These are phyloP conservation scores for human (Homo sapiens) DNA, from an alignment of 2,113 vertebrate genomes.

Conservation along the genomic window DNA sequence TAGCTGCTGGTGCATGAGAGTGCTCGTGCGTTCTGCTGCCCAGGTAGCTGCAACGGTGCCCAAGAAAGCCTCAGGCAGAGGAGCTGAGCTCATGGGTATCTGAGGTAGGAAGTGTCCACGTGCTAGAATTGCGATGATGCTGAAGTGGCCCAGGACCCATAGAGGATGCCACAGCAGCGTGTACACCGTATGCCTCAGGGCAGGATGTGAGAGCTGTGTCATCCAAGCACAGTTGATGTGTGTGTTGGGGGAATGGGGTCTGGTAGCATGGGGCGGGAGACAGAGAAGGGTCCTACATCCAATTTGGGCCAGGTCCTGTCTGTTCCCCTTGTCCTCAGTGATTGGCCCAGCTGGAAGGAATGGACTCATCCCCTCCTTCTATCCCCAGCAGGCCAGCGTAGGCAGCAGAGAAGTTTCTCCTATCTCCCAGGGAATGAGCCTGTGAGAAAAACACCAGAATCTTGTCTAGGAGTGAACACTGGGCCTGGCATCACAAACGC, in stretches of 20 bases:
- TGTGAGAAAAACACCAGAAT: not conserved
- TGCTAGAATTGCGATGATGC: not conserved
- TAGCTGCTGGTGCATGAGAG: not conserved
- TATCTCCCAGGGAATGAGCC: no score
- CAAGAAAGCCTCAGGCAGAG: not conserved
- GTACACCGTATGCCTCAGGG: fast-evolving
- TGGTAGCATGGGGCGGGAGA: not conserved
- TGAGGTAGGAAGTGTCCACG: no score
- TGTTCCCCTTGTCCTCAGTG: no score
- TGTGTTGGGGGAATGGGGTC: no score
- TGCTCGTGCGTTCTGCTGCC: not conserved
- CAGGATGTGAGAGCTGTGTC: not conserved
- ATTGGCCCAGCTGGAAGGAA: not conserved
- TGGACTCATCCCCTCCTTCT: fast-evolving
- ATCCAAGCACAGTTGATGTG: not conserved
- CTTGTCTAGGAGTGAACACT: not conserved
- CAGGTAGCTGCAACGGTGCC: not conserved
- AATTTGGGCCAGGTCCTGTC: not conserved
- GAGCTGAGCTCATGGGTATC: not conserved
- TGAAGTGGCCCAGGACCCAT: no score
- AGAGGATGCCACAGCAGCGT: no score
- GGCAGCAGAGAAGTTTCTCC: not conserved
- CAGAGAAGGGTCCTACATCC: not conserved
- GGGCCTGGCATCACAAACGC: not conserved
- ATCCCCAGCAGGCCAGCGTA: not conserved